phyloP scores from a whole-genome alignment of 2,113 vertebrate species.

The Epinephelus cyanopodus region DNA sequence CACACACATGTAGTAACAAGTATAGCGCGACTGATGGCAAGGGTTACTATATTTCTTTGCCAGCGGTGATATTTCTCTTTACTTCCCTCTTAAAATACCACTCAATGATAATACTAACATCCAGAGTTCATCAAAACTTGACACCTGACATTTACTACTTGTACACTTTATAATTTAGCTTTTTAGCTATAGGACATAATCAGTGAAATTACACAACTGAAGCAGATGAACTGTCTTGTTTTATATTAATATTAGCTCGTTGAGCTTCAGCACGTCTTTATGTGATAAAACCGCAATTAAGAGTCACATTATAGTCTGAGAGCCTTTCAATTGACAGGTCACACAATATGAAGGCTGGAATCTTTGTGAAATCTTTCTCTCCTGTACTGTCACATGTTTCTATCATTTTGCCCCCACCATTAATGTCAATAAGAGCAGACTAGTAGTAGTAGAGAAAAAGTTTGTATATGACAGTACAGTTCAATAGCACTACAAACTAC shows the following conservation, averaged over 20 bases:
- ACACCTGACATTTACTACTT: neutral
- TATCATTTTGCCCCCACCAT: too few species aligned
- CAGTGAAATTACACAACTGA: too few species aligned
- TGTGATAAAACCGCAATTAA: too few species aligned
- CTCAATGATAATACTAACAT: too few species aligned
- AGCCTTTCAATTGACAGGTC: neutral
- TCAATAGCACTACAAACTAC: too few species aligned
- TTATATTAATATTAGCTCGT: neutral
- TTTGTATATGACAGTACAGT: neutral
- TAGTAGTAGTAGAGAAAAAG: too few species aligned
- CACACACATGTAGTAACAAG: slow-evolving; percentile 72
- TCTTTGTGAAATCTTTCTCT: too few species aligned
- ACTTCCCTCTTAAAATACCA: neutral
- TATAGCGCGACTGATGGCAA: neutral
- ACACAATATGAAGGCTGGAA: too few species aligned
- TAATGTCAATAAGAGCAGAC: neutral
- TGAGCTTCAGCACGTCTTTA: too few species aligned
- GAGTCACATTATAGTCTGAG: neutral
- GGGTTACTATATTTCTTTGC: neutral
- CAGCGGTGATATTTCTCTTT: neutral
- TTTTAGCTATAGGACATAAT: neutral
- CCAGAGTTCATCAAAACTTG: too few species aligned
- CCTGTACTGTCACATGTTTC: too few species aligned
- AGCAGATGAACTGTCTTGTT: neutral
- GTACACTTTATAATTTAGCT: neutral